phyloP scores from a whole-genome alignment of 2,797 vertebrate species.

The Sebastes reedi region DNA sequence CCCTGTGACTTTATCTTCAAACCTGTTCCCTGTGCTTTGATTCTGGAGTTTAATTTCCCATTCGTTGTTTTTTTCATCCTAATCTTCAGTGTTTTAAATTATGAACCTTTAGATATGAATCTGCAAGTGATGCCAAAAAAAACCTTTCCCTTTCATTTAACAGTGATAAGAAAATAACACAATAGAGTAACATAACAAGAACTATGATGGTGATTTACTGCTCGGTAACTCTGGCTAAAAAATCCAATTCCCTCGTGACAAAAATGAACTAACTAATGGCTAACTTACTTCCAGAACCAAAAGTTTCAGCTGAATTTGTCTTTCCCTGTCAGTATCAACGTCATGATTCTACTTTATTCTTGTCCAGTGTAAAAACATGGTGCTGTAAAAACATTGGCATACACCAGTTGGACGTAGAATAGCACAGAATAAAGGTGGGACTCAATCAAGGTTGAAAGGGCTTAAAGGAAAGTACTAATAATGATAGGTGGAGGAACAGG shows the following conservation, averaged over 20 bases:
- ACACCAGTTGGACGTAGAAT: not conserved
- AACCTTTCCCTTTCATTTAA: not conserved
- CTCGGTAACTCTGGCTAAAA: not conserved
- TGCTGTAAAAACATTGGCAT: not conserved
- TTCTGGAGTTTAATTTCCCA: not conserved
- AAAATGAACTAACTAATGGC: not conserved
- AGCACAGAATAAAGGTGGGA: not conserved
- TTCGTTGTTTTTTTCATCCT: not conserved
- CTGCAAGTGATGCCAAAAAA: not conserved
- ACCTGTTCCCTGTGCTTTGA: not conserved
- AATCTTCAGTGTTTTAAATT: not conserved
- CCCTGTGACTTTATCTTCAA: not conserved
- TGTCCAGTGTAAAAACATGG: slow-evolving; percentile 20
- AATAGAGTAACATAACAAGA: not conserved
- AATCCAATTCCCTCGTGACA: not conserved
- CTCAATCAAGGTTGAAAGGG: not conserved
- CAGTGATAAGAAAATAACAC: not conserved
- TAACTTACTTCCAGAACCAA: not conserved
- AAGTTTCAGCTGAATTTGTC: not conserved
- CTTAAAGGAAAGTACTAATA: slow-evolving; percentile 18
- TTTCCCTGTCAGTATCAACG: not conserved
- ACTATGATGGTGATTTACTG: not conserved
- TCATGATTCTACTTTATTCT: not conserved
- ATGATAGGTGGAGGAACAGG: slow-evolving; percentile 14
- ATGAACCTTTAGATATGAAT: not conserved